Conservation (phyloP, 2,797 vertebrate species). For the Spinus olivaceus region DNA sequence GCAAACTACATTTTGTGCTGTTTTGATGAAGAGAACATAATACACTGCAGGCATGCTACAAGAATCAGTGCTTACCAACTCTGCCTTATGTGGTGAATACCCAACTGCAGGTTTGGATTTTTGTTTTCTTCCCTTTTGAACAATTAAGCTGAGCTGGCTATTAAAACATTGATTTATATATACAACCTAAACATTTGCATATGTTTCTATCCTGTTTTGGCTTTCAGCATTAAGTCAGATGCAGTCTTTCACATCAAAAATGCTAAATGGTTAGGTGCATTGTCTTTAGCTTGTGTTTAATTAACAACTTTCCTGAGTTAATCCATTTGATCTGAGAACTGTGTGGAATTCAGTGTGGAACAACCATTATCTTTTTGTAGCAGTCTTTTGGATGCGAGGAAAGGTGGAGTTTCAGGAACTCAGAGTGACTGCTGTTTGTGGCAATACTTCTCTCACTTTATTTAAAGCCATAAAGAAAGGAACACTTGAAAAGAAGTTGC, state of each 20-base stretch:
- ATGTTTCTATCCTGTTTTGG: neutral
- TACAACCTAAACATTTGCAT: neutral
- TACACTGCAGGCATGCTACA: neutral
- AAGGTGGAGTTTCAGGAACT: neutral
- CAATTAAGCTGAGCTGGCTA: neutral
- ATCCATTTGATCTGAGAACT: neutral
- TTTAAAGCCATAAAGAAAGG: neutral
- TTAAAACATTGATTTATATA: neutral
- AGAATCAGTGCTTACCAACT: neutral
- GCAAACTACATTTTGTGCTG: neutral
- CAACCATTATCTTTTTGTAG: neutral
- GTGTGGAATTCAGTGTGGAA: no score
- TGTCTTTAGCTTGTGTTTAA: neutral
- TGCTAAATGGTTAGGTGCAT: neutral
- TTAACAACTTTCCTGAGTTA: neutral
- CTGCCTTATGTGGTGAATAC: neutral
- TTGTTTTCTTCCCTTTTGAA: neutral
- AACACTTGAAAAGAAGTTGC: neutral
- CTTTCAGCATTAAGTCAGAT: neutral
- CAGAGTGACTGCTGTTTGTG: neutral
- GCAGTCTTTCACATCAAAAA: neutral
- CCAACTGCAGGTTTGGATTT: neutral
- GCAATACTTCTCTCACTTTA: neutral
- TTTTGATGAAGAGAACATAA: neutral
- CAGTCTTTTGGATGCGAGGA: neutral